Base-by-base conservation (phyloP, 2,797 vertebrate genomes). In the Astyanax mexicanus region DNA sequence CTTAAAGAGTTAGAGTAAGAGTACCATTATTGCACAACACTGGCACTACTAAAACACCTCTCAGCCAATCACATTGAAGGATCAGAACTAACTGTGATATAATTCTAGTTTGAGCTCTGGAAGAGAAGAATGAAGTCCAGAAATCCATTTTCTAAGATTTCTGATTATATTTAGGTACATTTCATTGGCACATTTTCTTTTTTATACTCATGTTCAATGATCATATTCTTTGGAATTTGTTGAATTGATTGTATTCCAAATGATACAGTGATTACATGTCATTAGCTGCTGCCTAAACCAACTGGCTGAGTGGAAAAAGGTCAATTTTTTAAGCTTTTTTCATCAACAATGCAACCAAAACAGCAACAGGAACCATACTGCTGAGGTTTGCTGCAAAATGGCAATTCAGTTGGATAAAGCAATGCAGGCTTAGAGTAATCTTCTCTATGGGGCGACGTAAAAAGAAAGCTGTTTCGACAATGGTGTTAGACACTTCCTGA, bases 381-480 rank as follows among this genome's bases (percentile, higher is more conserved):
- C n/a, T 47, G 27, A 58, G 19, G 15, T 21, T 47, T 49, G 25
- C 25, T 52, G 62, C 47, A 19, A 11, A 58, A 58, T 40, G 21
- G 4, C 40, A 60, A 32, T 51, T 69, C 15, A 47, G 40, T 6
- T 45, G 44, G 21, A 65, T 58, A 57, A 35, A 49, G 40, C 8
- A 52, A 66, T 51, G 25, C 25, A 49, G 61, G 82, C 86, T 90
- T 73, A 66, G 83, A 61, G 82, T 89, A 91, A 90, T 89, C 87
- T 91, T 83, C 78, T 81, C 80, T 84, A 83, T 86, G 83, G 84
- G 85, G 86, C 84, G 83, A 88, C n/a, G n/a, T 79, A 89, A 81
- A 83, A 42, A 32, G 57, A 29, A 9, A 69, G 38, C 35, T 73
- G 58, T 88, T 91, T 79, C 87, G 84, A 90, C 86, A 88, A 84